These are phyloP conservation scores for Eurytoma californica DNA, from an alignment of 2,888 invertebrate species.

Conservation along the genomic window DNA sequence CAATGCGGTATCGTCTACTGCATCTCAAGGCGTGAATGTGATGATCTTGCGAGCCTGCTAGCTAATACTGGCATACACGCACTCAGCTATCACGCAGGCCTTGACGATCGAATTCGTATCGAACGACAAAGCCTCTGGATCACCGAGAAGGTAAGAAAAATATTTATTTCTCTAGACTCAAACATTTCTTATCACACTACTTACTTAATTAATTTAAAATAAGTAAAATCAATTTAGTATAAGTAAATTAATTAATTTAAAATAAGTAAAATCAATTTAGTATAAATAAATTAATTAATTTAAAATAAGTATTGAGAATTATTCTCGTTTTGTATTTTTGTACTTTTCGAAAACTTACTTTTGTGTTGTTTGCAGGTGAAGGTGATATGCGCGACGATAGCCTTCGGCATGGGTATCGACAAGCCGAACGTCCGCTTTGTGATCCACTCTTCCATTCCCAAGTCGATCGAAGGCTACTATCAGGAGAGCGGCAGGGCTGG, in stretches of 20 bases:
- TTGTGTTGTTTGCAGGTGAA: slow-evolving; percentile 65
- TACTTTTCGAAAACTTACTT: background rate
- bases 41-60: slow-evolving; percentile 83
- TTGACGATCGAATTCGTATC: slow-evolving; percentile 82
- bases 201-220: no score
- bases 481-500: slow-evolving; percentile 99
- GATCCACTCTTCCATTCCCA: slow-evolving; percentile 93
- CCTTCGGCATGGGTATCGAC: slow-evolving; percentile 99
- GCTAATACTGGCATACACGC: slow-evolving; percentile 81
- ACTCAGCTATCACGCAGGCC: slow-evolving; percentile 92
- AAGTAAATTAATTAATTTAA: no score
- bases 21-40: slow-evolving; percentile 93
- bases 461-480: slow-evolving; percentile 97
- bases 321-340: no score
- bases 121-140: slow-evolving; percentile 91
- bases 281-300: no score
- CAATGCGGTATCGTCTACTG: slow-evolving; percentile 97
- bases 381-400: slow-evolving; percentile 96
- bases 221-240: no score
- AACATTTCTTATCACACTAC: no score
- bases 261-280: no score
- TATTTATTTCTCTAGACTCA: background rate
- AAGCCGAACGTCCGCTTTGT: slow-evolving; percentile 98
- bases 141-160: slow-evolving; percentile 82
- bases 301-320: no score